Conservation (phyloP, 2,113 vertebrate species). For the Vanacampus margaritifer region DNA sequence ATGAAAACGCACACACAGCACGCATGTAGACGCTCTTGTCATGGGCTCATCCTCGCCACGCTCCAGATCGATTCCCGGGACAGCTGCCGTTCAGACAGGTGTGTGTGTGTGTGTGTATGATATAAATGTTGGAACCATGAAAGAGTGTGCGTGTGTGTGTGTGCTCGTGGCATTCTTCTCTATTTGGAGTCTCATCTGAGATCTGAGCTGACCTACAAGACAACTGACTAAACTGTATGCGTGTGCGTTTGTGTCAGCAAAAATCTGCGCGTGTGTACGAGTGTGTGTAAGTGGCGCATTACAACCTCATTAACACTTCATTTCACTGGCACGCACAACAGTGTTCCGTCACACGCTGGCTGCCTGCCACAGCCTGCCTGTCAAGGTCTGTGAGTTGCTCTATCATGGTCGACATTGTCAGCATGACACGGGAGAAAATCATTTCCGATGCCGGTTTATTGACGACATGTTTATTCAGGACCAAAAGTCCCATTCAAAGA, state of each 20-base stretch:
- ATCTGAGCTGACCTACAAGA: slow-evolving; percentile 38
- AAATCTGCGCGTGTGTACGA: neutral
- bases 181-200: slow-evolving; percentile 25
- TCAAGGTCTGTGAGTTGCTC: neutral
- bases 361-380: neutral
- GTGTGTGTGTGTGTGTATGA: slow-evolving; percentile 11
- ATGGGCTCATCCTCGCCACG: neutral
- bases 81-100: slow-evolving; percentile 4
- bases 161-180: slow-evolving; percentile 38
- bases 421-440: too few relatives aligned
- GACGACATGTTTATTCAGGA: neutral
- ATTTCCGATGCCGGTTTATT: neutral
- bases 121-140: slow-evolving; percentile 21
- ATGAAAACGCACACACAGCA: neutral
- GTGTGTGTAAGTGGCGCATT: neutral
- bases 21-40: neutral
- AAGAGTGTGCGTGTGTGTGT: slow-evolving; percentile 8
- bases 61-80: neutral
- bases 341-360: neutral
- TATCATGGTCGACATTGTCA: too few relatives aligned
- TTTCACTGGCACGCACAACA: neutral
- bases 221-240: slow-evolving; percentile 52
- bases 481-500: neutral
- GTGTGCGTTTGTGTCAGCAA: slow-evolving; percentile 32
- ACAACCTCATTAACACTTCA: neutral